Base-by-base conservation (phyloP, 2,113 vertebrate genomes). In the Anseranas semipalmata region DNA sequence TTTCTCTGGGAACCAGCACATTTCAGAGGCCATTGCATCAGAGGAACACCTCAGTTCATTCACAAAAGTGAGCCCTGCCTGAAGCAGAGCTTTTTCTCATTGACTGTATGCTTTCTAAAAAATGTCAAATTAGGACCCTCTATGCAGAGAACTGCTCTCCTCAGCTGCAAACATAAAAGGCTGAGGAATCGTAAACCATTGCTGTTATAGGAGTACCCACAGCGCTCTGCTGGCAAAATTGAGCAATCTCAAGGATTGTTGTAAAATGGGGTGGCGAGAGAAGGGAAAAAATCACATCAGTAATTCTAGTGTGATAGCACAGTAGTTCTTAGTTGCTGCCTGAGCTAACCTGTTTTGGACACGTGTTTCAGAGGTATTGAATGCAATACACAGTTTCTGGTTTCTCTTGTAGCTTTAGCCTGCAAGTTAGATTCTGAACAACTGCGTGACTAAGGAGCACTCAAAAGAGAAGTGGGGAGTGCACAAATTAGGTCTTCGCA, bases 241-340 rank as follows among this genome's bases (percentile, higher is more conserved):
- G 48, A 53, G 53, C 75, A 53, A 3, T 17, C 84, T 55, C 41
- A 2, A n/a, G 43, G 56, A 1, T 18, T 75, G 46, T 28, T 2
- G 1, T 52, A 89, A 89, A 65, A 68, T 25, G 33, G 39, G 0
- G 13, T 20, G 59, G 55, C 3, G 7, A 87, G 84, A 41, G 43
- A 62, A 85, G 66, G 39, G 37, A 70, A 75, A 62, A 74, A 39
- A 33, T 28, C 28, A 50, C 8, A 1, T 91, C 85, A 90, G 67
- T 93, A 94, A 94, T 93, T 76, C 25, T 15, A 14, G 59, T 28
- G 79, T 96, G 92, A 90, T 63, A 72, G 67, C 27, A 32, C 15
- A 15, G 1, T 12, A 96, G 79, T 55, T 85, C 56, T 73, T 70
- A 58, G 45, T 4, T 50, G 59, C 63, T 71, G 77, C 77, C 80